These are phyloP conservation scores for Anorthoa munda DNA, from an alignment of 2,888 invertebrate species.

Conservation along the genomic window DNA sequence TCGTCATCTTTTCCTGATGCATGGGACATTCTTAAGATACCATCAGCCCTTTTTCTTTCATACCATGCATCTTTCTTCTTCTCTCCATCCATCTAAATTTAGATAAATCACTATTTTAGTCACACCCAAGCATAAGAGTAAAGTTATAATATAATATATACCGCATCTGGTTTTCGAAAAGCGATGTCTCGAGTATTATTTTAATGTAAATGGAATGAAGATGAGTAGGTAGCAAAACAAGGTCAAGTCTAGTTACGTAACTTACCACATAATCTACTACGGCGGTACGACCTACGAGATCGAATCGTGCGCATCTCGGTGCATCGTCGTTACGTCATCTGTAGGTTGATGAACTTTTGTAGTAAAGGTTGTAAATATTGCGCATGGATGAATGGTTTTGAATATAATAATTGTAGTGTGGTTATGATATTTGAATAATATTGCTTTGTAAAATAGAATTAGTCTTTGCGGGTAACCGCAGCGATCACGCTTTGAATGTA, in stretches of 20 bases:
- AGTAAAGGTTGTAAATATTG: constrained; percentile 36
- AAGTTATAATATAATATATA: background rate
- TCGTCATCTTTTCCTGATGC: background rate
- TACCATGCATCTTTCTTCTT: too few relatives aligned
- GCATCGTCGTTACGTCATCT: constrained; percentile 55
- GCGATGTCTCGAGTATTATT: constrained; percentile 48
- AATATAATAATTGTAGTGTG: background rate
- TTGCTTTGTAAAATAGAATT: background rate
- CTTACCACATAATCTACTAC: constrained; percentile 54
- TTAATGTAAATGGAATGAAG: constrained; percentile 66
- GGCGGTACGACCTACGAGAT: constrained; percentile 57
- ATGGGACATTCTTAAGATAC: background rate
- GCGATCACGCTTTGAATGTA: constrained; percentile 1
- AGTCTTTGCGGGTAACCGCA: background rate
- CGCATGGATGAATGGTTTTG: constrained; percentile 16
- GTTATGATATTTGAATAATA: constrained; percentile 11
- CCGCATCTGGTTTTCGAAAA: constrained; percentile 55
- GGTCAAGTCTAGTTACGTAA: constrained; percentile 66
- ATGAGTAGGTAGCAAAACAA: constrained; percentile 71
- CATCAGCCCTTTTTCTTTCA: background rate
- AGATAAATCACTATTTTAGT: background rate
- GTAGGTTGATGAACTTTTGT: constrained; percentile 54
- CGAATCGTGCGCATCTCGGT: constrained; percentile 74
- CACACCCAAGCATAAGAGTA: background rate
- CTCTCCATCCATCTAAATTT: background rate